Percentiles rank a stretch among this genome's conserved stretches.
Conservation (phyloP, 2,888 invertebrate species). For the Platynereis dumerilii region DNA sequence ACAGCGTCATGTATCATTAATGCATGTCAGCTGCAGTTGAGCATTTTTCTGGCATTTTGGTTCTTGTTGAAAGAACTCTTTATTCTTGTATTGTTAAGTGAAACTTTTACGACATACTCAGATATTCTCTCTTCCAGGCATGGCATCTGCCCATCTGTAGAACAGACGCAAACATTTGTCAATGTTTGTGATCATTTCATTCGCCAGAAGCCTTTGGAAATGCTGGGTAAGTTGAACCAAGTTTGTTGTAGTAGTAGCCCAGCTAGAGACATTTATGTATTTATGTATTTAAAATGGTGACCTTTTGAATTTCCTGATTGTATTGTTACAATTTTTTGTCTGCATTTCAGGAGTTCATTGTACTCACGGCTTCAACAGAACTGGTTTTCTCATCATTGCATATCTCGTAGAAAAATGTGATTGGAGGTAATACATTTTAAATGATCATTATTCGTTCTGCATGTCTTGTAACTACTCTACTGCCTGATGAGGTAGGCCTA, state of each 20-base stretch:
- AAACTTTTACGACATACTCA: too few relatives aligned
- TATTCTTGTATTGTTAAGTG: too few relatives aligned
- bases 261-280: not conserved
- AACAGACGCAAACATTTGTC: constrained; percentile 86
- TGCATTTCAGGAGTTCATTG: constrained; percentile 79
- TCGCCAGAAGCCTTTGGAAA: constrained; percentile 77
- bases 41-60: too few relatives aligned
- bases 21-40: too few relatives aligned
- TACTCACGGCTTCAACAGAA: constrained; percentile 98
- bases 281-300: not conserved
- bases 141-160: constrained; percentile 85
- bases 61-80: too few relatives aligned
- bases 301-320: not conserved
- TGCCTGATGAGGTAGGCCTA: too few relatives aligned
- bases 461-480: too few relatives aligned
- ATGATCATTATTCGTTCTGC: not conserved
- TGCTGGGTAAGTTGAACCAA: constrained; percentile 74
- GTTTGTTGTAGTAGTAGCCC: too few relatives aligned
- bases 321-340: not conserved
- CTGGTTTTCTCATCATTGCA: constrained; percentile 91
- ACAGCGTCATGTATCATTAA: too few relatives aligned
- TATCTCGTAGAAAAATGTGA: constrained; percentile 87
- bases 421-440: constrained; percentile 68
- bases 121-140: constrained; percentile 68
- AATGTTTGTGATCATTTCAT: constrained; percentile 80